A percentile compares a stretch with the other conserved stretches of the same genome.
Conservation (phyloP, 2,113 vertebrate genomes). For the Alces alces region DNA sequence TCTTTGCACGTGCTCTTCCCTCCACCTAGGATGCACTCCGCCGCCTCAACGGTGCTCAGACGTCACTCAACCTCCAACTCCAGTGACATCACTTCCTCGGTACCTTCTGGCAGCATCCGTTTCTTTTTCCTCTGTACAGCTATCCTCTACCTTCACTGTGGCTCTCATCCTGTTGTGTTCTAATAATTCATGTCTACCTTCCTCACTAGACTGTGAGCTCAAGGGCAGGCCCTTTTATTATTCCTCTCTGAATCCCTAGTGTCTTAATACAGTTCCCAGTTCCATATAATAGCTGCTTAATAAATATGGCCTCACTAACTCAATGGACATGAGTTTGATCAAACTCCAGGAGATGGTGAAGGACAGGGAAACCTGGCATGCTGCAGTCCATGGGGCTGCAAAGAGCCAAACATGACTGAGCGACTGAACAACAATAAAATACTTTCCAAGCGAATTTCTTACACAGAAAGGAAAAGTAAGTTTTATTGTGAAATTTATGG, state of each 20-base stretch:
- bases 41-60: neutral
- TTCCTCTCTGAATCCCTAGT: neutral
- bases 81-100: neutral
- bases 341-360: neutral
- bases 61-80: neutral
- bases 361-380: neutral
- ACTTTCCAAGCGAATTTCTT: constrained; percentile 26
- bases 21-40: neutral
- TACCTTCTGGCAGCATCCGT: neutral
- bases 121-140: neutral
- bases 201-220: constrained; percentile 25
- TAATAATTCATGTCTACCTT: neutral
- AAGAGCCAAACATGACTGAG: neutral
- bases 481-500: neutral
- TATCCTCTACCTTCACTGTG: neutral
- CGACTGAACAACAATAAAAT: neutral
- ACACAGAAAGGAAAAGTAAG: constrained; percentile 23
- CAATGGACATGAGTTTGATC: neutral
- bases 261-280: neutral
- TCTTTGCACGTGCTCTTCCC: neutral
- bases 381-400: neutral
- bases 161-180: neutral
- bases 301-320: neutral
- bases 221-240: neutral
- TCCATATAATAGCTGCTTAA: neutral